Base-by-base conservation (phyloP, 2,888 invertebrate species). In the Seira musarum region DNA sequence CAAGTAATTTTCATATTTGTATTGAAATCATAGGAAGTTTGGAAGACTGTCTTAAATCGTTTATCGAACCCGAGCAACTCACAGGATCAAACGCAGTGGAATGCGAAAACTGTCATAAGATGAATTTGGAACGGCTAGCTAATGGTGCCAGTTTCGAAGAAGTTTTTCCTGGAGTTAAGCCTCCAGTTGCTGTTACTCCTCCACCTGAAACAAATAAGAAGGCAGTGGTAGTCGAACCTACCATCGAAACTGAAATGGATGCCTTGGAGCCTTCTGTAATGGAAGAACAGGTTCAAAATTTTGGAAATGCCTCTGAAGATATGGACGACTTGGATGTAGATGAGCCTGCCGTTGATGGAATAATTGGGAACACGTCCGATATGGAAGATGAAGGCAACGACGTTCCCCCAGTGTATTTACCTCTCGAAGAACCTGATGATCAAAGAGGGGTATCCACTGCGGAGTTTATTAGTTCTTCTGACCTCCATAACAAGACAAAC, bases 31-130 rank as follows among this genome's bases (percentile, higher is more conserved):
- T 66, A 64, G 85, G 87, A 13, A 87, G 95, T 22, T 92, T 98
- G 69, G 93, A 94, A 87, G 95, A 96, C 0, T 98, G 97, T 88
- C 92, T 99, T 71, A 94, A 95, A 88, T 95, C 96, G 88, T 98
- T 98, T 89, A 98, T 97, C 0, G 93, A 94, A 0, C 91, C 95
- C 17, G 98, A 99, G 88, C 90, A 96, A 21, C 93, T 99, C 89
- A 95, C 94, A 0, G 98, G 96, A 0, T 94, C 93, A 88, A 98
- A 99, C 89, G 95, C 95, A 89, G 97, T 98, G 66, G 94, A 94
- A 74, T 99, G 99, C 89, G 95, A 96, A 88, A 92, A 93, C 64
- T 99, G 99, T 89, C 86, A 86, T 67, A 79, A 81, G 53, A 35
- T 75, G 1, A 86, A 86, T 60, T 63, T 86, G 53, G 84, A 82